Conservation (phyloP, 1,140 invertebrate species). For the Pissodes strobi region DNA sequence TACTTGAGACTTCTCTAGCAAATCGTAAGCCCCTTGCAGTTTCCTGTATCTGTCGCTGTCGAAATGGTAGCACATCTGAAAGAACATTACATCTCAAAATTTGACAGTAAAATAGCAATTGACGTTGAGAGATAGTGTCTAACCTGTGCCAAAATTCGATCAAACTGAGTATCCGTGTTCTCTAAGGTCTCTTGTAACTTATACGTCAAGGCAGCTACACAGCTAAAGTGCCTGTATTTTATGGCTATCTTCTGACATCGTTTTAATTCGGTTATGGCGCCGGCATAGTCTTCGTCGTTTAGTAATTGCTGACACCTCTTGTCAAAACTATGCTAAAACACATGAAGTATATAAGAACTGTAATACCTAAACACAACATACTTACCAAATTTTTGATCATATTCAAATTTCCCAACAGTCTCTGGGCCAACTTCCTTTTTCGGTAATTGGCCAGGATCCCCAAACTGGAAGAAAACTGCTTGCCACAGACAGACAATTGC, state of each 20-base stretch:
- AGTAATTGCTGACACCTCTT: constrained; percentile 80
- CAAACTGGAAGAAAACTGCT: constrained; percentile 83
- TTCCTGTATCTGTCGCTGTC: constrained; percentile 74
- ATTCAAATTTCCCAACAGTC: constrained; percentile 76
- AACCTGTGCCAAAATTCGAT: constrained; percentile 82
- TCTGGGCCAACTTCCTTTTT: constrained; percentile 79
- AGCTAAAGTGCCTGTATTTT: constrained; percentile 81
- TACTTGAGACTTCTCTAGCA: constrained; percentile 84
- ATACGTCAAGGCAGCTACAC: constrained; percentile 81
- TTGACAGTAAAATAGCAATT: too few species aligned
- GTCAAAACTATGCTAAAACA: constrained; percentile 76
- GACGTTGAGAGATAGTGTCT: too few species aligned
- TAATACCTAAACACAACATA: constrained; percentile 8
- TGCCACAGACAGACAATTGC: constrained; percentile 73
- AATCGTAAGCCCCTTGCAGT: constrained; percentile 81
- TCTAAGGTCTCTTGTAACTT: constrained; percentile 91
- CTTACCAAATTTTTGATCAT: constrained; percentile 81
- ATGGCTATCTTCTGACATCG: constrained; percentile 86
- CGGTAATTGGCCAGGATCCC: constrained; percentile 86
- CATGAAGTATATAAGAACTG: neutral
- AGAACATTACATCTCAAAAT: constrained; percentile 31
- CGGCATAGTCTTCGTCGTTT: constrained; percentile 83
- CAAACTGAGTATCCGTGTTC: constrained; percentile 89
- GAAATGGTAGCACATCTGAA: constrained; percentile 71
- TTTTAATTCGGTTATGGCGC: constrained; percentile 84